phyloP scores from a whole-genome alignment of 2,797 vertebrate genomes.

The Aselliscus stoliczkanus region DNA sequence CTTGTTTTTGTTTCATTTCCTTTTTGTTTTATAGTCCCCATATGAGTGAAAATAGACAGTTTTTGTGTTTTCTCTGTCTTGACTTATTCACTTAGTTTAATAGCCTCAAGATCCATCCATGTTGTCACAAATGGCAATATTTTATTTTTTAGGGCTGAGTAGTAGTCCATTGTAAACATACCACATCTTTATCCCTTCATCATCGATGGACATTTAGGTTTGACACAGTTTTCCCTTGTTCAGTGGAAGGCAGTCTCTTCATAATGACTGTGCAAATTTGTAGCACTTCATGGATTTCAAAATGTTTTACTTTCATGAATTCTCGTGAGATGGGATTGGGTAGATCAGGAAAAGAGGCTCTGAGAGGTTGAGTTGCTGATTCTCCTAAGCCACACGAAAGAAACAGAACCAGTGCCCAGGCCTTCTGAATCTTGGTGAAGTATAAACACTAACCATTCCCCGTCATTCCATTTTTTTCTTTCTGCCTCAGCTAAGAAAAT shows the following conservation, averaged over 20 bases:
- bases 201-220: background rate
- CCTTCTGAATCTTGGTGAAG: background rate
- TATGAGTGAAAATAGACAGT: background rate
- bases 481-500: background rate
- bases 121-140: background rate
- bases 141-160: background rate
- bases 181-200: background rate
- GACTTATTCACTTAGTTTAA: background rate
- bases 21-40: background rate
- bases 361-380: background rate
- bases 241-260: background rate
- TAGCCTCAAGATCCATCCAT: background rate
- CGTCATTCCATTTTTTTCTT: background rate
- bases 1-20: background rate
- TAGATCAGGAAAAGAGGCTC: background rate
- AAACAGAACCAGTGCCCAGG: background rate
- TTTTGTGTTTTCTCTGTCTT: background rate
- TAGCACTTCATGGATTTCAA: background rate
- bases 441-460: background rate
- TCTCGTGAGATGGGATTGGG: background rate
- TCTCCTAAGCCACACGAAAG: background rate
- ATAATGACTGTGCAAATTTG: background rate
- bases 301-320: background rate
- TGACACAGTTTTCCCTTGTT: background rate
- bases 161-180: background rate